Conservation (phyloP, 2,888 invertebrate species). For the Hyppa rectilinea region DNA sequence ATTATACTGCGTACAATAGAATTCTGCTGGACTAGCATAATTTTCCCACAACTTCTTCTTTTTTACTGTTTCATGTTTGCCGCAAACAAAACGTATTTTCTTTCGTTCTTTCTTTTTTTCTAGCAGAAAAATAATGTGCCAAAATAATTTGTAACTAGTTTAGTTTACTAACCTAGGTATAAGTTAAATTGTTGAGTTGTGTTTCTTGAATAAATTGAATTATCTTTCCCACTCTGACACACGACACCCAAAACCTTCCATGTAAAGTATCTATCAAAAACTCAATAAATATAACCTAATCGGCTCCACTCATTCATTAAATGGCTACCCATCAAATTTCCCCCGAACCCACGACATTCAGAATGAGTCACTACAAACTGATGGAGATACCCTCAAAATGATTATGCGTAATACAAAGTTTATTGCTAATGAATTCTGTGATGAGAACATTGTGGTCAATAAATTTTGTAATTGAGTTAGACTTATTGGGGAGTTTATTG, state of each 20-base stretch:
- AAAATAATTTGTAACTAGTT: too few species aligned
- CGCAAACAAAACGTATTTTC: too few species aligned
- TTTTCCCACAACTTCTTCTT: too few species aligned
- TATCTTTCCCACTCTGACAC: background rate
- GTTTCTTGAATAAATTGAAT: too few species aligned
- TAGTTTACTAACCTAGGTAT: too few species aligned
- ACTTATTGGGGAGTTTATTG: constrained; percentile 37
- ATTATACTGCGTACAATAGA: too few species aligned
- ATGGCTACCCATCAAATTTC: constrained; percentile 65
- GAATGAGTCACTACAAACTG: constrained; percentile 66
- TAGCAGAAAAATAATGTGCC: too few species aligned
- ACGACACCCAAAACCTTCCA: constrained; percentile 2
- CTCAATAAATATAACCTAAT: constrained; percentile 22
- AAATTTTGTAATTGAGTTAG: constrained; percentile 42
- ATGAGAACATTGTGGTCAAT: constrained; percentile 37
- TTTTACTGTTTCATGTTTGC: too few species aligned
- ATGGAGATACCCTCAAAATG: constrained; percentile 59
- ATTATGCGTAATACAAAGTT: constrained; percentile 63
- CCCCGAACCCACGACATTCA: constrained; percentile 65
- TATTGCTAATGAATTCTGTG: constrained; percentile 67
- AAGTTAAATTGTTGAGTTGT: too few species aligned
- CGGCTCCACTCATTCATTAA: constrained; percentile 56
- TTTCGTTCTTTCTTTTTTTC: too few species aligned
- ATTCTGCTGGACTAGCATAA: too few species aligned
- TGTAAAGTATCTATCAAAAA: constrained; percentile 26